Conservation (phyloP, 2,113 vertebrate genomes). For the Gallinago media region DNA sequence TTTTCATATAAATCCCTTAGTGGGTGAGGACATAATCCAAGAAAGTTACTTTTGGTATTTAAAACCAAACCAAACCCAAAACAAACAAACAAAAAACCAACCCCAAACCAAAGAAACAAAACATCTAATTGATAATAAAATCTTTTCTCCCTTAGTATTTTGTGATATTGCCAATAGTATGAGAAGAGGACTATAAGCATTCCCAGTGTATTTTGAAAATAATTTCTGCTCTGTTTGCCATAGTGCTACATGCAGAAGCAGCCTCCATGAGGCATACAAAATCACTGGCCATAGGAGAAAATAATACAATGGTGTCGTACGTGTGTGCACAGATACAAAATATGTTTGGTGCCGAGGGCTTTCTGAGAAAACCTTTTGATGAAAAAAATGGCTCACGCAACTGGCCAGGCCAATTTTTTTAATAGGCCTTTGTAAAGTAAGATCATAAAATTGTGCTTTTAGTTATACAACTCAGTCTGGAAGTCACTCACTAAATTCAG, state of each 20-base stretch:
- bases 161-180: neutral
- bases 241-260: neutral
- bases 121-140: neutral
- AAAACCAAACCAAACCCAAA: no score
- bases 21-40: neutral
- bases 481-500: neutral
- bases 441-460: neutral
- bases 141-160: neutral
- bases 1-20: neutral
- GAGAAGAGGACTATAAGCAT: neutral
- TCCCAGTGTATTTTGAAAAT: neutral
- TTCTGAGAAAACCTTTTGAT: neutral
- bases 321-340: neutral
- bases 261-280: neutral
- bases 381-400: neutral
- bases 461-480: neutral
- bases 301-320: neutral
- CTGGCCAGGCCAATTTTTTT: neutral
- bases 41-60: neutral
- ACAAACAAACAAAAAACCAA: no score
- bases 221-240: slow-evolving; percentile 30
- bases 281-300: neutral
- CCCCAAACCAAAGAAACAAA: neutral
- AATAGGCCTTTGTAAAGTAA: neutral
- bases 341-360: neutral